Evolutionary conservation across 2,113 vertebrate species (phyloP).

Genomic region (Chamaetylas fuelleborni): DNA sequence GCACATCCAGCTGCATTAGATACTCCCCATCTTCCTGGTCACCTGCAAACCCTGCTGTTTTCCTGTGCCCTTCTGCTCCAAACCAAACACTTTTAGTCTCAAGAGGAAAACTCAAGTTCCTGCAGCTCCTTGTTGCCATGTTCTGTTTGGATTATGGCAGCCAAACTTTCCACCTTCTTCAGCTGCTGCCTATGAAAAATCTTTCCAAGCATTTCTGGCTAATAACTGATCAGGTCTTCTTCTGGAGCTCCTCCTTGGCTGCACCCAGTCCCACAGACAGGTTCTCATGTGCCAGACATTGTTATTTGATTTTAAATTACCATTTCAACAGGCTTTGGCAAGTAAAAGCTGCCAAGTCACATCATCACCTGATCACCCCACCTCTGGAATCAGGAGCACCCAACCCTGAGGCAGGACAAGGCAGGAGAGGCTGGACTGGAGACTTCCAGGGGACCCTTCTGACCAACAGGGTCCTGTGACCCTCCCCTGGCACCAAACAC

Average conservation of each 20-base stretch:
- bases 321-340: not conserved
- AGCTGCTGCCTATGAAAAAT: not conserved
- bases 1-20: not conserved
- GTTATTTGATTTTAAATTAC: not conserved
- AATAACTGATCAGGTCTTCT: not conserved
- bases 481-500: not conserved
- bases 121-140: not conserved
- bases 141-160: not conserved
- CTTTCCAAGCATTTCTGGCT: not conserved
- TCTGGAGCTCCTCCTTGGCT: not conserved
- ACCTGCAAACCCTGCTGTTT: not conserved
- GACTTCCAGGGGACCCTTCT: too few species aligned
- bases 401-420: not conserved
- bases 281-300: fast-evolving
- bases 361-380: not conserved
- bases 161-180: not conserved
- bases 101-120: not conserved
- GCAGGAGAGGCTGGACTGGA: not conserved
- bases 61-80: not conserved
- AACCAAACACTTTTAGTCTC: not conserved
- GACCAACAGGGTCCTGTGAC: fast-evolving
- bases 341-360: not conserved
- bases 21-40: not conserved
- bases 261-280: too few species aligned
- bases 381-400: not conserved